Base-by-base conservation (phyloP, 2,888 invertebrate genomes). In the Salticus scenicus region DNA sequence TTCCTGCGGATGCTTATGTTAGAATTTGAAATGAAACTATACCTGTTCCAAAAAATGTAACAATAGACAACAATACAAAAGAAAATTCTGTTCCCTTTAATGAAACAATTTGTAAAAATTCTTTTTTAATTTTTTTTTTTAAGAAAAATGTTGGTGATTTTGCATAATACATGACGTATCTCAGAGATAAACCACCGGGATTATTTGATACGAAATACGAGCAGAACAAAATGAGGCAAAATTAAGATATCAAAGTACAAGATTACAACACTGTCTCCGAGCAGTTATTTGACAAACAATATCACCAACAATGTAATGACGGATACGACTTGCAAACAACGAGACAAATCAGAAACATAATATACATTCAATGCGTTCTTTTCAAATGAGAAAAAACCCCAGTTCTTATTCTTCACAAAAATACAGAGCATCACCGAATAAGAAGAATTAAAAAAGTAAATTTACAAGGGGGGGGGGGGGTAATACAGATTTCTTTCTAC, bases 391-490 rank as follows among this genome's bases (percentile, higher is more conserved):
- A n/a, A 66, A 66, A 66, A 10, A 8, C 31, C 28, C 30, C 10
- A 30, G 66, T 66, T 66, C 30, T 66, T n/a, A 66, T 33, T 33
- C 37, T 33, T n/a, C 67, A 67, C 17, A 67, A 67, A 33, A 67
- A 66, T 2, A 33, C n/a, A n/a, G 17, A 1, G 33, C n/a, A n/a
- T 14, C 33, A 33, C 67, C n/a, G 37, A 67, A 67, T 31, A 31
- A 17, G 28, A 66, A 37, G 67, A 67, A 67, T 67, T 67, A 67
- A 67, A 67, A 67, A 33, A 33, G 33, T 31, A 67, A 67, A 67
- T 57, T 57, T 57, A 17, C 24, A 57, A 24, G 2, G 12, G 12
- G 24, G 17, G 17, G n/a, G n/a, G 17, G 42, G 17, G 17, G n/a
- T 12, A 57, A 57, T 24, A 57, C 24, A 57, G 57, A 57, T 57